Base-by-base conservation (phyloP, 2,797 vertebrate species). In the Sebastes minor region DNA sequence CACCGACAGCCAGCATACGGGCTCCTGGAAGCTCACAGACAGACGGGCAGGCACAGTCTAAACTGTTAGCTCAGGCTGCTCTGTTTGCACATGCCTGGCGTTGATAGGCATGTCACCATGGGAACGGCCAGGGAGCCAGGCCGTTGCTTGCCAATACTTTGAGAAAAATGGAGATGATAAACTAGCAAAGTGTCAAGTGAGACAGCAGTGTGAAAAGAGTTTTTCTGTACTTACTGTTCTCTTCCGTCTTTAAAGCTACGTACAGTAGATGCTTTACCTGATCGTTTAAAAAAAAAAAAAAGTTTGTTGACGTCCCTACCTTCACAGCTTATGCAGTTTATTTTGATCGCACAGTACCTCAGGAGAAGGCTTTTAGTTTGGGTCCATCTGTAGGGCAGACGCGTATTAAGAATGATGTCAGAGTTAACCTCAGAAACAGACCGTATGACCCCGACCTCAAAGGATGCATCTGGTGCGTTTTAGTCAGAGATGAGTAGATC, bases 61-160 rank as follows among this genome's bases (percentile, higher is more conserved):
- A 92, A 92, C 92, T 93, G 93, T 95, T 95, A 95, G 94, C 90
- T 93, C 92, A 94, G 94, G 90, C 87, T 88, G 84, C 91, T 88
- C 85, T 96, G 94, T 96, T 96, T 96, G 94, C 91, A 94, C 94
- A 96, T 95, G 95, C 94, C 94, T 94, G 92, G 78, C 86, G 89
- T 96, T 96, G 94, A 95, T 92, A 86, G 92, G 93, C 94, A 88
- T 81, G 93, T 96, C 95, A 82, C 96, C 95, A 96, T 96, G 95
- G 96, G 94, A 96, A 96, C 96, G 30, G 83, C 85, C 86, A 84
- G 70, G 86, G 86, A 95, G 90, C 89, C 87, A 85, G 87, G 85
- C 86, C 91, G 77, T 91, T 74, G 80, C 92, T 94, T 83, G 81
- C 91, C 87, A 82, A 61, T 86, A 87, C 82, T 84, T 90, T 16